Evolutionary conservation across 2,113 vertebrate genomes (phyloP).

Genomic region (Trogon surrucura): DNA sequence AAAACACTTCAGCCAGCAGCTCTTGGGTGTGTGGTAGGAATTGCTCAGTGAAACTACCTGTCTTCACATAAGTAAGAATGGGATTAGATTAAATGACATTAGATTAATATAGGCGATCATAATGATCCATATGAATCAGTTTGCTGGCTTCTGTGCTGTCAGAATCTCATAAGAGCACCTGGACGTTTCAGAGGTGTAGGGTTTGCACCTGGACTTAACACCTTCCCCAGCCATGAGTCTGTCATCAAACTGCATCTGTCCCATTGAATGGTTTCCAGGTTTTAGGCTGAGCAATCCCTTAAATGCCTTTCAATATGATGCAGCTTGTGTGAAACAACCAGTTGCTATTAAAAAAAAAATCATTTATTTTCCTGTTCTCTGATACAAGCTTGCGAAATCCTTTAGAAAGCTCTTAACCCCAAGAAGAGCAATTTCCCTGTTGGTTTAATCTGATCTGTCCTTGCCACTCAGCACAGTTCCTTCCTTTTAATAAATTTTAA

Average conservation of each 20-base stretch:
- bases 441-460: neutral
- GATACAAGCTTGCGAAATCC: neutral
- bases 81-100: no score
- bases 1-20: neutral
- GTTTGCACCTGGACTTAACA: neutral
- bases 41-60: neutral
- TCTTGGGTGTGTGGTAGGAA: neutral
- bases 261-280: neutral
- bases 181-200: neutral
- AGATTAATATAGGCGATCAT: neutral
- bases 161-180: neutral
- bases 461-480: neutral
- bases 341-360: neutral
- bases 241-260: neutral
- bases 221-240: neutral
- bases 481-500: neutral
- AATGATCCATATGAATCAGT: neutral
- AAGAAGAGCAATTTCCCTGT: neutral
- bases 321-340: neutral
- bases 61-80: neutral
- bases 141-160: neutral
- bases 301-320: neutral
- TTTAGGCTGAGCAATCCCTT: neutral
- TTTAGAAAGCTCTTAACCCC: neutral
- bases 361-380: neutral